A percentile compares a stretch with the other conserved stretches of the same genome.
phyloP scores from a whole-genome alignment of 1,140 invertebrate genomes.

The Rhopalosiphum maidis region DNA sequence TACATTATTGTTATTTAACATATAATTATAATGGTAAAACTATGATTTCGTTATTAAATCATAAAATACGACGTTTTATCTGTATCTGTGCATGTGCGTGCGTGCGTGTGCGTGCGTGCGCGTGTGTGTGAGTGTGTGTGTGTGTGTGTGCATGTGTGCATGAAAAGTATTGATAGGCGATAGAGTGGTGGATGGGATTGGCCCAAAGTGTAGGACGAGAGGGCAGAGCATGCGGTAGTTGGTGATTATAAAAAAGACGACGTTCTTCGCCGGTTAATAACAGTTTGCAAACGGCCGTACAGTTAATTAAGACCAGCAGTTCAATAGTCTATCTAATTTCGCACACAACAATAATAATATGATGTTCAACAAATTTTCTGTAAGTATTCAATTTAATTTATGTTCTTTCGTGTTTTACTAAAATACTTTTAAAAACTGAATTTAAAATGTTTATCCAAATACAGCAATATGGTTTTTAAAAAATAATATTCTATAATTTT shows the following conservation, averaged over 20 bases:
- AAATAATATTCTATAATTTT: neutral
- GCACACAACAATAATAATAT: neutral
- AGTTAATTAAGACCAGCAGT: neutral
- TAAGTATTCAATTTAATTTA: neutral
- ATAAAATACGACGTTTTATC: neutral
- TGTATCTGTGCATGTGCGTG: neutral
- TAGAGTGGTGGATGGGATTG: neutral
- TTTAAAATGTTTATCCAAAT: neutral
- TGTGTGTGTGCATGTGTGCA: neutral
- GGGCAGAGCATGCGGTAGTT: neutral
- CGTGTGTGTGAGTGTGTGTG: neutral
- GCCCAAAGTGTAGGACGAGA: neutral
- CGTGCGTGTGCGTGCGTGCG: neutral
- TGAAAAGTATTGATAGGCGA: neutral
- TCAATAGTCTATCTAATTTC: neutral
- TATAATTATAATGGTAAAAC: neutral
- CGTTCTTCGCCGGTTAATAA: neutral
- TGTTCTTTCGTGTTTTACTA: neutral
- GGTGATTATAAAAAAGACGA: slow-evolving; percentile 32
- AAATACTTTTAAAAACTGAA: neutral
- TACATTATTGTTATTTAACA: neutral
- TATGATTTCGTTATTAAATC: no score
- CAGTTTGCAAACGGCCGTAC: neutral
- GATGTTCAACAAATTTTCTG: slow-evolving; percentile 7
- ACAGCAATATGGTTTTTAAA: neutral